A percentile compares a stretch with the other conserved stretches of the same genome.
phyloP scores from a whole-genome alignment of 2,888 invertebrate genomes.

The Dermolepida albohirtum region DNA sequence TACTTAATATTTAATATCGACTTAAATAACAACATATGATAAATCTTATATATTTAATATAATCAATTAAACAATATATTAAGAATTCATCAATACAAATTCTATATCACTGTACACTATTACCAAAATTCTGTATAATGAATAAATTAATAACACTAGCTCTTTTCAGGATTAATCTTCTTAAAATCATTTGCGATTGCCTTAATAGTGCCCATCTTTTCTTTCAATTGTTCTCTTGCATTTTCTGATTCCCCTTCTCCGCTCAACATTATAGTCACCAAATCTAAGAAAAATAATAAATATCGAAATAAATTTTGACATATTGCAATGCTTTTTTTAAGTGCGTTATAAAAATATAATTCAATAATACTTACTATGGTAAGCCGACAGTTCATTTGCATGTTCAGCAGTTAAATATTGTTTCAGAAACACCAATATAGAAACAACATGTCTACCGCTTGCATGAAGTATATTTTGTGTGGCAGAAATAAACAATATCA shows the following conservation, averaged over 20 bases:
- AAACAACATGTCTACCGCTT: conserved; percentile 92
- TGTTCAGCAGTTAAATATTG: conserved; percentile 76
- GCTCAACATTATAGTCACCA: conserved; percentile 73
- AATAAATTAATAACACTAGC: conserved; percentile 30
- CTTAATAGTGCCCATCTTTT: conserved; percentile 67
- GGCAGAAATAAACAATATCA: conserved; percentile 83
- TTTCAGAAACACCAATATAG: conserved; percentile 80
- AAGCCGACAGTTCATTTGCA: conserved; percentile 73
- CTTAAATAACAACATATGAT: too few species aligned
- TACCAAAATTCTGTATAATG: conserved; percentile 7
- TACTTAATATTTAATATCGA: too few species aligned
- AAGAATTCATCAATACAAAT: too few species aligned
- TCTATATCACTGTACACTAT: conserved; percentile 8
- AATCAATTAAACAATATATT: too few species aligned
- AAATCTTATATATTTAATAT: too few species aligned
- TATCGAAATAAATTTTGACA: too few species aligned
- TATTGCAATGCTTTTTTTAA: too few species aligned
- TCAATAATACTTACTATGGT: conserved; percentile 76
- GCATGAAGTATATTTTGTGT: conserved; percentile 90
- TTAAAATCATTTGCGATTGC: conserved; percentile 69
- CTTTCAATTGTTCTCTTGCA: conserved; percentile 66
- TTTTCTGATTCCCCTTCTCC: conserved; percentile 68
- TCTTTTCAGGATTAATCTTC: conserved; percentile 56
- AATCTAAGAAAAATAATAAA: conserved; percentile 67
- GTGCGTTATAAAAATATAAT: too few species aligned